Evolutionary conservation across 2,888 invertebrate species (phyloP).

Genomic region (Melinaea menophilus): DNA sequence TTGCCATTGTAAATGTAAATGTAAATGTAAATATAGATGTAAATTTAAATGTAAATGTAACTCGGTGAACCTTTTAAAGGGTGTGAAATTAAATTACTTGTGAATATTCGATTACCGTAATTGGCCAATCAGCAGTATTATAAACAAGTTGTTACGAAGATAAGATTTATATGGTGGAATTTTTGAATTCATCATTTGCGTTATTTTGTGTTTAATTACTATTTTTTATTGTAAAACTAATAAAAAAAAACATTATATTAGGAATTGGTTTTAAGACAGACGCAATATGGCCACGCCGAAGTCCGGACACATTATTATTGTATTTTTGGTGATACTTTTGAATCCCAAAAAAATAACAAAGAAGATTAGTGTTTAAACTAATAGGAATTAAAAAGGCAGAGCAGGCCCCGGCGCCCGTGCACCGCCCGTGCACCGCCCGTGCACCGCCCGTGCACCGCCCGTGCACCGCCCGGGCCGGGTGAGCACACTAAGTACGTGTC

Average conservation of each 20-base stretch:
- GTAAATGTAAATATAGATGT: constrained; percentile 71
- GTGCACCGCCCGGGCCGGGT: too few species aligned
- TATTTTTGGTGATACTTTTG: too few species aligned
- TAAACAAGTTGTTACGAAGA: constrained; percentile 23
- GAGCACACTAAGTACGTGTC: too few species aligned
- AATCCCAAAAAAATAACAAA: constrained; percentile 48
- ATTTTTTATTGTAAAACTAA: constrained; percentile 10
- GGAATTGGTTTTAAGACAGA: too few species aligned
- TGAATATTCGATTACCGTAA: constrained; percentile 31
- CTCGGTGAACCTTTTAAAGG: constrained; percentile 43
- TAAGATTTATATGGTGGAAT: constrained; percentile 18
- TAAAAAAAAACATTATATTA: constrained; percentile 18
- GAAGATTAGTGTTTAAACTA: constrained; percentile 53
- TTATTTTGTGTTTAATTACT: constrained; percentile 13
- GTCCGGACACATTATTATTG: too few species aligned
- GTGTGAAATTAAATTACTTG: constrained; percentile 40
- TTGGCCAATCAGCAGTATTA: constrained; percentile 35
- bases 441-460: too few species aligned
- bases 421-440: too few species aligned
- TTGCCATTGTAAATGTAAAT: constrained; percentile 66
- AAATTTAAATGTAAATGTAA: constrained; percentile 71
- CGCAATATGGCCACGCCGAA: too few species aligned
- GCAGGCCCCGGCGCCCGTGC: constrained; percentile 33
- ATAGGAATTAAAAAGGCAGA: constrained; percentile 63
- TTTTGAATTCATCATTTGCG: constrained; percentile 1